These are phyloP conservation scores for Tyto alba DNA, from an alignment of 2,113 vertebrate genomes.

Conservation along the genomic window DNA sequence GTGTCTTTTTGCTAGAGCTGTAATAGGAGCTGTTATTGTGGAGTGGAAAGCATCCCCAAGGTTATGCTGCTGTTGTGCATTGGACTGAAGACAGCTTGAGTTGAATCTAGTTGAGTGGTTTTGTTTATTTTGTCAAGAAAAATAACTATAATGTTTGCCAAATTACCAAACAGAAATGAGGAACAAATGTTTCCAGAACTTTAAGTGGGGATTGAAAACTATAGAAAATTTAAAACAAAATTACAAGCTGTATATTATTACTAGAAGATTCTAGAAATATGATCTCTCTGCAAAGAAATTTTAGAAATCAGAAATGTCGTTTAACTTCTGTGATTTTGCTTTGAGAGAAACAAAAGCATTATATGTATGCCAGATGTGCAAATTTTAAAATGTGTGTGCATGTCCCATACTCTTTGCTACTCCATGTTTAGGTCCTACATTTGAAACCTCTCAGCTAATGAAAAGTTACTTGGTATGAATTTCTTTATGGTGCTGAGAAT, in stretches of 20 bases:
- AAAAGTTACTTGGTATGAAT: not conserved
- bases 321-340: not conserved
- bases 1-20: not conserved
- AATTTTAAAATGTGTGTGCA: not conserved
- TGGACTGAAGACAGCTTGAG: not conserved
- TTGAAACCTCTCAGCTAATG: not conserved
- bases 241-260: not conserved
- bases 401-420: not conserved
- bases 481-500: not conserved
- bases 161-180: not conserved
- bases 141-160: not conserved
- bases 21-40: not conserved
- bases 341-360: not conserved
- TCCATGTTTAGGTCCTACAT: not conserved
- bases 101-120: not conserved
- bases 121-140: not conserved
- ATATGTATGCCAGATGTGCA: not conserved
- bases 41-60: not conserved
- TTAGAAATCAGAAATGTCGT: not conserved
- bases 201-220: not conserved
- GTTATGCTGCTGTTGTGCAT: not conserved
- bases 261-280: not conserved
- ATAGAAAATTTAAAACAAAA: not conserved
- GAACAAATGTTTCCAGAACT: not conserved
- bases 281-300: not conserved